Base-by-base conservation (phyloP, 2,113 vertebrate species). In the Penelope pileata region DNA sequence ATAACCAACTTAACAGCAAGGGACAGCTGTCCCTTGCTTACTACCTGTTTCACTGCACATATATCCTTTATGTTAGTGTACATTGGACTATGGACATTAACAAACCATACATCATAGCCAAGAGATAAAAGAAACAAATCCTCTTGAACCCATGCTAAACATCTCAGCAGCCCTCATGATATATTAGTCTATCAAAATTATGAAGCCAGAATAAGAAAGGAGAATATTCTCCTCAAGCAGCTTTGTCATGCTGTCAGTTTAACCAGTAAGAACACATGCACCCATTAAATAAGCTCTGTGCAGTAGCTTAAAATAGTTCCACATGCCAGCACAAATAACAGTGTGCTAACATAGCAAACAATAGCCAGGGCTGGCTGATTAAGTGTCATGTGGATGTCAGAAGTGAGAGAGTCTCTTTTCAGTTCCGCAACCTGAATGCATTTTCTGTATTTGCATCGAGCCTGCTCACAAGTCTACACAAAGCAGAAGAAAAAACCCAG, bases 291-390 rank as follows among this genome's bases (percentile, higher is more conserved):
- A 88, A 93, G 60, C 66, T 73, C 83, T 78, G 36, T 62, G 51
- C 91, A 94, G 76, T 38, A 86, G 56, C 95, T 90, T 96, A 94
- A 96, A 96, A 96, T 84, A 96, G 91, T 93, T 86, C 90, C 73
- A 88, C 56, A 92, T 79, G 48, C 75, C 82, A 94, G 93, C 91
- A 94, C 68, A 96, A 93, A 83, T 83, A 95, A 88, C 77, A 87
- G 68, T 93, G 93, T 86, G 66, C 88, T 81, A 90, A 82, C 51
- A 94, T 38, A 93, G 77, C 73, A 94, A 94, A 95, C 95, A 97
- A 96, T 93, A 91, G 91, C 73, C 91, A 91, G 83, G 43, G 48
- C 73, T 79, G 63, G 58, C 67, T 85, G 89, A 51, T 6, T 73
- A 80, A 89, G 42, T 45, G 36, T 67, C 38, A 83, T 2, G 21